phyloP scores from a whole-genome alignment of 2,797 vertebrate species.

The Gadopsis bispinosus region DNA sequence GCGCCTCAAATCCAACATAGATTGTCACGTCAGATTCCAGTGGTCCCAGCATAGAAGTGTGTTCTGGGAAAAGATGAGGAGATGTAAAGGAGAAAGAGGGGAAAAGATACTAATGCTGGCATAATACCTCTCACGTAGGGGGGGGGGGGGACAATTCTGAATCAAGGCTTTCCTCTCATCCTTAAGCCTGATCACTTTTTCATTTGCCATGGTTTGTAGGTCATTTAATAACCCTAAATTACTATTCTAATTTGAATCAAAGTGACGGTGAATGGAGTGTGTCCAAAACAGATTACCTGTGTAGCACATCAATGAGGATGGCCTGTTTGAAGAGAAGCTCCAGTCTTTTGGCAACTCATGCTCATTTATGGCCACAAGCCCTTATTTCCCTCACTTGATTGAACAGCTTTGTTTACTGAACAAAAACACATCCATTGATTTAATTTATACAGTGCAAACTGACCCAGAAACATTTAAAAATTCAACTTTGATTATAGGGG shows the following conservation, averaged over 20 bases:
- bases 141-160: not conserved
- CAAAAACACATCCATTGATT: constrained; percentile 8
- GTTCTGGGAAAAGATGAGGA: constrained; percentile 26
- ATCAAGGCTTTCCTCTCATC: constrained; percentile 30
- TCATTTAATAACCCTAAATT: constrained; percentile 77
- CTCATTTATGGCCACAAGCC: constrained; percentile 6
- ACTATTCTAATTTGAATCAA: constrained; percentile 70
- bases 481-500: not conserved
- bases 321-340: constrained; percentile 23
- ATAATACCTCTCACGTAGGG: constrained; percentile 47
- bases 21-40: constrained; percentile 53
- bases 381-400: constrained; percentile 23
- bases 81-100: constrained; percentile 27
- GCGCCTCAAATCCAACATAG: constrained; percentile 61
- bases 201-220: constrained; percentile 60
- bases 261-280: constrained; percentile 69
- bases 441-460: not conserved
- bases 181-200: constrained; percentile 49
- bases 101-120: constrained; percentile 33
- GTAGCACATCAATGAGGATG: constrained; percentile 66
- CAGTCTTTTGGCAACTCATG: constrained; percentile 20
- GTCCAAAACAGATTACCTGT: constrained; percentile 61
- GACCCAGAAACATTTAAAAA: constrained; percentile 5
- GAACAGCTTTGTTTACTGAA: constrained; percentile 40
- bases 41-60: constrained; percentile 35